Percentiles rank a stretch among this genome's conserved stretches.
phyloP scores from a whole-genome alignment of 2,797 vertebrate genomes.

The Molossus molossus region DNA sequence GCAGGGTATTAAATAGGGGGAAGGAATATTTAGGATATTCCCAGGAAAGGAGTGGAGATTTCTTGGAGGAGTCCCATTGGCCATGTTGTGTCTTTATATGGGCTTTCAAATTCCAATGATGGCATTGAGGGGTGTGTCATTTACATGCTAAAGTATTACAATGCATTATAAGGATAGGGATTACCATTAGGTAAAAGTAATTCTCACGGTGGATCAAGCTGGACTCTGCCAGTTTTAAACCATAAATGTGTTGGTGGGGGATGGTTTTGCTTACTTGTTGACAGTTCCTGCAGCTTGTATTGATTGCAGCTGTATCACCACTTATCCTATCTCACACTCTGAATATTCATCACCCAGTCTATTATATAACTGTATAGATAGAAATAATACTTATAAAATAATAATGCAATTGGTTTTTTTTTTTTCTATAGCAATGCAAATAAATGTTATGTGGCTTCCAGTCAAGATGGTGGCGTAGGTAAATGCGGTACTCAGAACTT shows the following conservation, averaged over 20 bases:
- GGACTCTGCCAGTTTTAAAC: background rate
- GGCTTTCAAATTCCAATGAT: background rate
- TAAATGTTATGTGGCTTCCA: background rate
- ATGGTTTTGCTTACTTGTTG: background rate
- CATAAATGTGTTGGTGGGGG: background rate
- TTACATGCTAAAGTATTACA: background rate
- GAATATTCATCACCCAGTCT: background rate
- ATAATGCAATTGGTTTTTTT: background rate
- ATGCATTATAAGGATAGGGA: background rate
- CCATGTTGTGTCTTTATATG: background rate
- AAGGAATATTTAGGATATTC: background rate
- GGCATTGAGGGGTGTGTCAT: background rate
- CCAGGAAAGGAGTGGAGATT: background rate
- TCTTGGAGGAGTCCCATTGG: background rate
- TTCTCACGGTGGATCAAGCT: background rate
- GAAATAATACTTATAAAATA: background rate
- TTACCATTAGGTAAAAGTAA: background rate
- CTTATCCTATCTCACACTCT: background rate
- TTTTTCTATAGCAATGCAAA: background rate
- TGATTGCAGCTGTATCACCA: background rate
- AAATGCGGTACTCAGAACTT: background rate
- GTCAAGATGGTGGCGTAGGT: background rate
- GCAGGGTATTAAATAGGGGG: background rate
- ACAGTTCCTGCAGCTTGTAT: background rate
- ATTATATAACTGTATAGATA: background rate